phyloP scores from a whole-genome alignment of 2,888 invertebrate genomes.

The Matsumyia berberina region DNA sequence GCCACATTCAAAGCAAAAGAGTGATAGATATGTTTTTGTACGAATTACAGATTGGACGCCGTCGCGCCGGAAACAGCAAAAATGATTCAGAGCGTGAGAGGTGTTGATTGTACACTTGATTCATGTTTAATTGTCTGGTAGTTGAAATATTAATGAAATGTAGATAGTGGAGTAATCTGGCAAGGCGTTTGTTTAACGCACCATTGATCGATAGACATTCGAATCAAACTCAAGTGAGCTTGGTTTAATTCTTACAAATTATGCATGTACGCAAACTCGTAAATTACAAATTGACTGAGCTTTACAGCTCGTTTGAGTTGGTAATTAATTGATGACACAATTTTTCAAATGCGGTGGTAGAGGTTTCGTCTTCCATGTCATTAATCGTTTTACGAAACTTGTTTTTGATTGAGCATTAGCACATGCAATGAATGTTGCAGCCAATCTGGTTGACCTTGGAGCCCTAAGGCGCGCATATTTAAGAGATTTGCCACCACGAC shows the following conservation, averaged over 20 bases:
- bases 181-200: background rate
- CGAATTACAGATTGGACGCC: background rate
- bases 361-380: background rate
- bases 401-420: too few relatives aligned
- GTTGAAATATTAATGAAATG: background rate
- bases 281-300: too few relatives aligned
- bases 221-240: background rate
- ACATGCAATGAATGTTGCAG: too few relatives aligned
- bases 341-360: background rate
- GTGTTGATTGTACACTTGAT: background rate
- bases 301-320: too few relatives aligned
- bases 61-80: slow-evolving; percentile 4
- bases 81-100: slow-evolving; percentile 34
- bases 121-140: slow-evolving; percentile 1
- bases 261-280: too few relatives aligned
- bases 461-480: too few relatives aligned
- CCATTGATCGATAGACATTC: background rate
- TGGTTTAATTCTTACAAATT: background rate
- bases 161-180: background rate
- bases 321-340: background rate
- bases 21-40: slow-evolving; percentile 17
- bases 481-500: too few relatives aligned
- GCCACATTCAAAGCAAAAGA: background rate
- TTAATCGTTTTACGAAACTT: background rate
- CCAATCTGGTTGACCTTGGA: too few relatives aligned